These are phyloP conservation scores for Tanaodytes sp. DNA, from an alignment of 2,888 invertebrate genomes.

Conservation along the genomic window DNA sequence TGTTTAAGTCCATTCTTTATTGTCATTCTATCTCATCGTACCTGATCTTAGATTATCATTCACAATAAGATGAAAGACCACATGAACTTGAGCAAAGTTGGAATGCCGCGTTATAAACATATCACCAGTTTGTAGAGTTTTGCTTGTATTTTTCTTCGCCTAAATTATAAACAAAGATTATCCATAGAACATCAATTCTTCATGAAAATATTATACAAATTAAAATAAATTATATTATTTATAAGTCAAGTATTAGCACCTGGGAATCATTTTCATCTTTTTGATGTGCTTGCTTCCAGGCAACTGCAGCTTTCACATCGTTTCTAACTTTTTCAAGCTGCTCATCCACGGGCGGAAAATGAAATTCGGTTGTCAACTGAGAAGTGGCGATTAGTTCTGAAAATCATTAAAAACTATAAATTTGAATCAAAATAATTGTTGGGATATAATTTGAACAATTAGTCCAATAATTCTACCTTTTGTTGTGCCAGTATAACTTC, in stretches of 20 bases:
- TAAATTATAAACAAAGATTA: slow-evolving; percentile 55
- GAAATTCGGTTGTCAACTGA: slow-evolving; percentile 92
- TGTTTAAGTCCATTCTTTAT: too few relatives aligned
- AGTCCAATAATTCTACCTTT: slow-evolving; percentile 75
- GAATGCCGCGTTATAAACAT: slow-evolving; percentile 91
- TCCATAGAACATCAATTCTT: too few relatives aligned
- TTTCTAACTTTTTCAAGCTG: slow-evolving; percentile 85
- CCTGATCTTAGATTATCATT: slow-evolving; percentile 82
- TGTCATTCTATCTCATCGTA: slow-evolving; percentile 53
- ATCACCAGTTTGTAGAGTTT: slow-evolving; percentile 85
- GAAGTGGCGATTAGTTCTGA: slow-evolving; percentile 81
- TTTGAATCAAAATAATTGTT: too few relatives aligned
- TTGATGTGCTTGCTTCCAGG: slow-evolving; percentile 71
- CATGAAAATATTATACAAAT: too few relatives aligned
- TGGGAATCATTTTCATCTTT: slow-evolving; percentile 68
- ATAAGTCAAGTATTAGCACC: slow-evolving; percentile 54
- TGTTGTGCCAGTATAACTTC: slow-evolving; percentile 78
- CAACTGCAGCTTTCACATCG: slow-evolving; percentile 76
- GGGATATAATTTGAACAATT: too few relatives aligned
- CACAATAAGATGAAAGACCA: slow-evolving; percentile 94
- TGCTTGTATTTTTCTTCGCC: slow-evolving; percentile 74
- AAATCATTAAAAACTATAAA: too few relatives aligned
- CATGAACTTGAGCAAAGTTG: slow-evolving; percentile 94
- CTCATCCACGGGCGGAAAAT: slow-evolving; percentile 89
- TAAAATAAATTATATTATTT: neutral